Evolutionary conservation across 2,797 vertebrate species (phyloP).

Genomic region (Spheniscus humboldti): DNA sequence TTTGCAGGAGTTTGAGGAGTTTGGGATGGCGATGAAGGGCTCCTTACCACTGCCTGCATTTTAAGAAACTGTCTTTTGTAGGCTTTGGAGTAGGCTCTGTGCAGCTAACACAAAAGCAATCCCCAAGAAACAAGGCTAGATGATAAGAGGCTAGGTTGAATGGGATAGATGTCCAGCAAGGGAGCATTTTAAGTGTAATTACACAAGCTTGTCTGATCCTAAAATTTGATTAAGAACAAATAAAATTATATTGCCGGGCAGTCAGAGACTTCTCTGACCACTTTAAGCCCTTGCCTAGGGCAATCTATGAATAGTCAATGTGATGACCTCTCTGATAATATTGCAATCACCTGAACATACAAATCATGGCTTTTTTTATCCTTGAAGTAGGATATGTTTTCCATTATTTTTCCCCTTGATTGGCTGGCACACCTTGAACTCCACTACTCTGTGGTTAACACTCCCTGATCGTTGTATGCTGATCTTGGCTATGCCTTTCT

Average conservation of each 20-base stretch:
- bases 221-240: constrained; percentile 33
- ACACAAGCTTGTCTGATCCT: background rate
- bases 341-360: background rate
- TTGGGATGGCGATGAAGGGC: background rate
- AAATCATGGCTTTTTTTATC: background rate
- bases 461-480: background rate
- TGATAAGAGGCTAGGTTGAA: background rate
- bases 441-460: background rate
- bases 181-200: background rate
- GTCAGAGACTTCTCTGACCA: background rate
- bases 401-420: background rate
- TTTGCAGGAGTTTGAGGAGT: background rate
- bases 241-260: constrained; percentile 27
- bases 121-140: background rate
- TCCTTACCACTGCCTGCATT: background rate
- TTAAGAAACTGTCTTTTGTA: background rate
- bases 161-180: background rate
- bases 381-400: background rate
- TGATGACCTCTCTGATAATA: background rate
- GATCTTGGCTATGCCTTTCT: background rate
- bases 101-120: background rate
- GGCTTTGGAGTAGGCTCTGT: background rate
- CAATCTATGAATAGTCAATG: constrained; percentile 23
- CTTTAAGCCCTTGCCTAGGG: constrained; percentile 13
- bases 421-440: background rate